Evolutionary conservation across 1,140 invertebrate genomes (phyloP).

Genomic region (Microplitis mediator): DNA sequence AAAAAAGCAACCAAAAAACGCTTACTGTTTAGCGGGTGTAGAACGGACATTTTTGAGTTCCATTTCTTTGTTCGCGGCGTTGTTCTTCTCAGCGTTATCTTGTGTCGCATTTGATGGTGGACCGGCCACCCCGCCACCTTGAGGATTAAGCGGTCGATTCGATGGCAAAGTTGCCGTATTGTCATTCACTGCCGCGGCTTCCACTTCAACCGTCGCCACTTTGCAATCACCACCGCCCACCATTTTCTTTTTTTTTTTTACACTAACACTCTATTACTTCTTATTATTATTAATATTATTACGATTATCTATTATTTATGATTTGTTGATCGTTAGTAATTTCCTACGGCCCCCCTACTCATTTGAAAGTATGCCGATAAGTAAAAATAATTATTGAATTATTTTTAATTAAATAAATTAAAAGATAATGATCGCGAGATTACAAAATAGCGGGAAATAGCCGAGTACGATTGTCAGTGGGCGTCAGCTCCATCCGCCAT

Average conservation of each 20-base stretch:
- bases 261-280: not conserved
- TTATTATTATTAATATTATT: not conserved
- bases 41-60: conserved; percentile 82
- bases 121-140: conserved; percentile 54
- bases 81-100: conserved; percentile 78
- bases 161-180: conserved; percentile 86
- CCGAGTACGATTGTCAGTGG: not conserved
- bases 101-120: conserved; percentile 64
- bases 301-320: not conserved
- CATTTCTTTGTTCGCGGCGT: conserved; percentile 84
- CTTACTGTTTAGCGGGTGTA: conserved; percentile 80
- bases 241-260: conserved; percentile 52
- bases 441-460: too few relatives aligned
- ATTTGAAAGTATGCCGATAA: not conserved
- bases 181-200: conserved; percentile 70
- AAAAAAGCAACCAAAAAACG: not conserved
- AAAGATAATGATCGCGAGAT: too few relatives aligned
- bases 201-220: conserved; percentile 82
- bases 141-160: conserved; percentile 69
- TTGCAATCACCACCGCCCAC: conserved; percentile 78
- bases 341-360: not conserved
- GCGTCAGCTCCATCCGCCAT: conserved; percentile 44
- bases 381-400: too few relatives aligned
- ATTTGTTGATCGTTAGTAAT: not conserved
- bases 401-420: too few relatives aligned